Evolutionary conservation across 92 coral and sea anemone genomes (phyloP).

Genomic region (Phymanthus crucifer): DNA sequence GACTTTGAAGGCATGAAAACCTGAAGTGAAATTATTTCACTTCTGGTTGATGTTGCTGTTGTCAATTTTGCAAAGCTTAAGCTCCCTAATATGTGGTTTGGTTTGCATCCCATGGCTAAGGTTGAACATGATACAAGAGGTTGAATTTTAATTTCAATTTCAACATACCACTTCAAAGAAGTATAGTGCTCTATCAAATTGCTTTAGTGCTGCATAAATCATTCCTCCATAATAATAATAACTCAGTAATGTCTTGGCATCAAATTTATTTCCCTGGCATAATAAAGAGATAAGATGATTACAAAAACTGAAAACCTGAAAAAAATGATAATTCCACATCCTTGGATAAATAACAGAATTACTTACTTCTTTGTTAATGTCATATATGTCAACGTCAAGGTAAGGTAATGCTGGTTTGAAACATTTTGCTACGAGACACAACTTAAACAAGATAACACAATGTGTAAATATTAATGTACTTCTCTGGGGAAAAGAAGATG

Average conservation of each 20-base stretch:
- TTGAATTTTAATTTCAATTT: too few species aligned
- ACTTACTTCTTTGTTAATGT: conserved; percentile 89
- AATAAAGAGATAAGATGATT: neutral
- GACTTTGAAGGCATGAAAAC: too few species aligned
- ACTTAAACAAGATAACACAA: conserved; percentile 45
- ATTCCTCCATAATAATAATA: conserved; percentile 98
- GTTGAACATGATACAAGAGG: neutral
- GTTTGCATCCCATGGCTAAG: too few species aligned
- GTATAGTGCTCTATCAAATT: conserved; percentile 87
- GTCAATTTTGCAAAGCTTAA: too few species aligned
- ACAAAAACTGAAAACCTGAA: too few species aligned
- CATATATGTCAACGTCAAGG: conserved; percentile 79
- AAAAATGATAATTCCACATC: too few species aligned
- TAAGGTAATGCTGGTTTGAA: conserved; percentile 87
- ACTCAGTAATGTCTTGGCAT: conserved; percentile 78
- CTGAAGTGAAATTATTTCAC: too few species aligned
- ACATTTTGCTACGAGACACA: conserved; percentile 95
- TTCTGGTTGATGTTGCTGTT: too few species aligned
- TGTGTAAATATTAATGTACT: neutral
- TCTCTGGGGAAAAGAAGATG: too few species aligned
- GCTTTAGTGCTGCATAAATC: conserved; percentile 95
- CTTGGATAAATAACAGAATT: neutral
- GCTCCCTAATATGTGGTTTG: too few species aligned
- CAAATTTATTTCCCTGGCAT: conserved; percentile 77
- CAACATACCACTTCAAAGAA: conserved; percentile 97